Evolutionary conservation across 2,797 vertebrate species (phyloP), one percentile per base, ranked within the genome.

Genomic region (Phoxinus dragarum): DNA sequence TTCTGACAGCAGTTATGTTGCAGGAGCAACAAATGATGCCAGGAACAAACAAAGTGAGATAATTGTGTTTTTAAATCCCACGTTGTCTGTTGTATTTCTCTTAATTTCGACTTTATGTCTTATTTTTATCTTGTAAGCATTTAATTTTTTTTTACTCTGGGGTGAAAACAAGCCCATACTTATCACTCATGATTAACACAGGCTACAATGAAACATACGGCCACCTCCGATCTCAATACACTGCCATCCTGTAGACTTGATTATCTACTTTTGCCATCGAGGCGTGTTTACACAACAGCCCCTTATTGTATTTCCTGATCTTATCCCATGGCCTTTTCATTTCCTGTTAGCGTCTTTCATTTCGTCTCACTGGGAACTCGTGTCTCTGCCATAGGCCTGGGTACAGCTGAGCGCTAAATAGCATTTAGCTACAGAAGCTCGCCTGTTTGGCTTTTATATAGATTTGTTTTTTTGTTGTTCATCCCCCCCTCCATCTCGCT

Each of bases 291-390:
- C 93, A 93, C 93, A 92, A 91, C 93, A 90, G 92, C 90, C 91
- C 87, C 91, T 93, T 92, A 93, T 95, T 94, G 92, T 92, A 83
- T 93, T 93, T 92, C 86, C 89, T 82, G 92, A 94, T 94, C 90
- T 94, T 95, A 94, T 95, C 93, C 90, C 77, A 82, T 90, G 88
- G 89, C 91, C 59, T 87, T 95, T 95, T 94, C 92, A 94, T 95
- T 95, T 95, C 94, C 94, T 92, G 86, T 90, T 87, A 87, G 88
- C 59, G 36, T 91, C 85, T 79, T 84, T 78, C 83, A 94, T 95
- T 94, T 91, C 88, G 86, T 91, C 56, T 66, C 84, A 7, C 84
- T 66, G 83, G 84, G 38, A 87, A 31, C 88, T 88, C 73, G 69
- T 85, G 85, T 90, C 89, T 90, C 89, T 89, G 91, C 91, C 92